Evolutionary conservation across 2,888 invertebrate genomes (phyloP).

Genomic region (Euzophera pinguis): DNA sequence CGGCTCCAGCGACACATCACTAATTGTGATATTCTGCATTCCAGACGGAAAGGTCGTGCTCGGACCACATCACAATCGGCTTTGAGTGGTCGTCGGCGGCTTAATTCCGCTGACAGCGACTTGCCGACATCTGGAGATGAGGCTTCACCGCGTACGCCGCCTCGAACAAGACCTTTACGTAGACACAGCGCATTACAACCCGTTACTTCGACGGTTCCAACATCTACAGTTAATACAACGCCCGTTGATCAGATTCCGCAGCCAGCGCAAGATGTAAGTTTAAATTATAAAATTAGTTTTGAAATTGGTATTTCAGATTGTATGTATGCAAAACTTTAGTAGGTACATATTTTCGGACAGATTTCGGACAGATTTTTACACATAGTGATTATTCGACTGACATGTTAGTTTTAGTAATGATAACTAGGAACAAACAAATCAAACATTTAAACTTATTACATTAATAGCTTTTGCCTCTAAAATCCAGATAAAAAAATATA

Average conservation of each 20-base stretch:
- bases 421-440: too few relatives aligned
- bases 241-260: background rate
- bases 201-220: constrained; percentile 16
- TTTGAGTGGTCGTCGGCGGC: constrained; percentile 76
- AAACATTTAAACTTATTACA: too few relatives aligned
- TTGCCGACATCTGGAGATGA: constrained; percentile 88
- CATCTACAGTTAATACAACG: background rate
- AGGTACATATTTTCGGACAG: too few relatives aligned
- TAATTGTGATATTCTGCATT: background rate
- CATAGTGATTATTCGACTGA: too few relatives aligned
- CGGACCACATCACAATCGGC: constrained; percentile 80
- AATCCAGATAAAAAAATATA: too few relatives aligned
- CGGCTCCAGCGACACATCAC: too few relatives aligned
- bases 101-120: constrained; percentile 89
- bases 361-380: too few relatives aligned
- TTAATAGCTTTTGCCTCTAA: too few relatives aligned
- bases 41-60: constrained; percentile 83
- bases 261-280: background rate
- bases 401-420: too few relatives aligned
- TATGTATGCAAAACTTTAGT: too few relatives aligned
- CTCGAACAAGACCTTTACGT: constrained; percentile 40
- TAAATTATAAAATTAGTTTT: background rate
- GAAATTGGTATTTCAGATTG: too few relatives aligned
- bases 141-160: constrained; percentile 72
- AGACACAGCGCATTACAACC: constrained; percentile 28